phyloP scores from a whole-genome alignment of 2,888 invertebrate species.

The Dasysyrphus albostriatus region DNA sequence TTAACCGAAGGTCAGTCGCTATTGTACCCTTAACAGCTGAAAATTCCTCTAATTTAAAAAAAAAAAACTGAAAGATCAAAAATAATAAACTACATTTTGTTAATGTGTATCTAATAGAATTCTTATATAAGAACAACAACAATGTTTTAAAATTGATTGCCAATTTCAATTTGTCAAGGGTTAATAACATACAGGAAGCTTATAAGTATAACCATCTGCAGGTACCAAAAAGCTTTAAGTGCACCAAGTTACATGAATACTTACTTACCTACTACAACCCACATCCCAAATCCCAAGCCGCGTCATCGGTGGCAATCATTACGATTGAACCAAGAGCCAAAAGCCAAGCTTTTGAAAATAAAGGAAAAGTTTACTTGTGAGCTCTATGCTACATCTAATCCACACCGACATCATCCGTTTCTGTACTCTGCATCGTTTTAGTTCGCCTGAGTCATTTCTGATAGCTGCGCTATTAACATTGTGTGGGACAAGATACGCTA shows the following conservation, averaged over 20 bases:
- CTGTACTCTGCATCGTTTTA: slow-evolving; percentile 59
- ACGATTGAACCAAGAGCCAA: neutral
- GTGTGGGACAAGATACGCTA: slow-evolving; percentile 58
- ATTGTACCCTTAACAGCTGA: no score
- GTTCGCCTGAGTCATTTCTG: slow-evolving; percentile 61
- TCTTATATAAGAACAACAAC: neutral
- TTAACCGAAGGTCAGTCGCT: no score
- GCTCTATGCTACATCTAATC: neutral
- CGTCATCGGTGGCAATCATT: neutral
- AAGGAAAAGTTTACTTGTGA: slow-evolving; percentile 29
- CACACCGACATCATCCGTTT: neutral
- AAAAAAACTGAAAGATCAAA: neutral
- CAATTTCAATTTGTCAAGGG: slow-evolving; percentile 10
- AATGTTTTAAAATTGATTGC: neutral
- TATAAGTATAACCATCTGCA: neutral
- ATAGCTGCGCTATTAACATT: slow-evolving; percentile 49
- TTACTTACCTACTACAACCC: neutral
- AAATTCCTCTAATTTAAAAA: neutral
- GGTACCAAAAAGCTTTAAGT: neutral
- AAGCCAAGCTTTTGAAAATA: slow-evolving; percentile 40
- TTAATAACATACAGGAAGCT: slow-evolving; percentile 25
- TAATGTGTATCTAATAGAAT: neutral
- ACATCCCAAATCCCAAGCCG: slow-evolving; percentile 2
- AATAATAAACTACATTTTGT: neutral
- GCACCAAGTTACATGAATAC: slow-evolving; percentile 6